Percentiles rank a stretch among this genome's conserved stretches.
Conservation (phyloP, 1,140 invertebrate species). For the Hirudo medicinalis region DNA sequence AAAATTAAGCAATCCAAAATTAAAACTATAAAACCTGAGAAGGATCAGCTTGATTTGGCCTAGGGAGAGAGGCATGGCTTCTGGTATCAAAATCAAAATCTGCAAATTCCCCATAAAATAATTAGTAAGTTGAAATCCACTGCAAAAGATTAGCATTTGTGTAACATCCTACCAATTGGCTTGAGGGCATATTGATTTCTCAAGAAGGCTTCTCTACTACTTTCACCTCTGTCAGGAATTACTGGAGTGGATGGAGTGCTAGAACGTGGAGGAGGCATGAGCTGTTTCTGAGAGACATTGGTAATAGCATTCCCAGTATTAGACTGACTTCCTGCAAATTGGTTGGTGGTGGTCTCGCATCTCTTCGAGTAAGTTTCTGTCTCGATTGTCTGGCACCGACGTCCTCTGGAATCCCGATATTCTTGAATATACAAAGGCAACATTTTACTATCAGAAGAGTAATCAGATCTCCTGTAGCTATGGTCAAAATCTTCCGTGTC, state of each 20-base stretch:
- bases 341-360: neutral
- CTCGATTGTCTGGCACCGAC: constrained; percentile 6
- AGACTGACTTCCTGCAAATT: neutral
- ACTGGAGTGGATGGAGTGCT: constrained; percentile 21
- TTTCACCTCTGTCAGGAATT: constrained; percentile 18
- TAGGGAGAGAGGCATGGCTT: constrained; percentile 4
- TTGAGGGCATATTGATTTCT: neutral
- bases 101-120: neutral
- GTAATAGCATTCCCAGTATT: neutral
- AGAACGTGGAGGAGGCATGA: constrained; percentile 1
- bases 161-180: neutral
- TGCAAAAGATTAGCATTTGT: neutral
- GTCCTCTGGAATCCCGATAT: constrained; percentile 3
- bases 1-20: neutral
- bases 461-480: neutral
- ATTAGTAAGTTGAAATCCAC: neutral
- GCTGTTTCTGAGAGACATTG: neutral
- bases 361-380: neutral
- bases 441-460: constrained; percentile 3
- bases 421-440: constrained; percentile 1
- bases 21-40: neutral
- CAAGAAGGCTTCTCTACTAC: constrained; percentile 20
- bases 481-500: constrained; percentile 19
- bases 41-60: neutral
- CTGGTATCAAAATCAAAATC: constrained; percentile 2